Percentiles rank a stretch among this genome's conserved stretches.
Evolutionary conservation across 2,797 vertebrate genomes (phyloP).

Genomic region (Arrhamphus sclerolepis): DNA sequence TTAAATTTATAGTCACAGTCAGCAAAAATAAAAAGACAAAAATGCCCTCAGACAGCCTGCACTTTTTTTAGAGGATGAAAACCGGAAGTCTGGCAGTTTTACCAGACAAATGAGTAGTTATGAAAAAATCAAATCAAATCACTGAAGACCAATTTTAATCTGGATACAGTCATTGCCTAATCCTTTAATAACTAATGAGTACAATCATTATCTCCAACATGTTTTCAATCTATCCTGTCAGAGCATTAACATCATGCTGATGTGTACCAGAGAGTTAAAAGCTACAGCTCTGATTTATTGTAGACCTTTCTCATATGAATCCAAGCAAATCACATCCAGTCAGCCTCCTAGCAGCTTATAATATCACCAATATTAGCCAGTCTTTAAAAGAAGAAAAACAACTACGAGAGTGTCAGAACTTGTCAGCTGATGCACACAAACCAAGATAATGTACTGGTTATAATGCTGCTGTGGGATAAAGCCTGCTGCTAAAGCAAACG

Average conservation of each 20-base stretch:
- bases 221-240: not conserved
- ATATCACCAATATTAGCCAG: no score
- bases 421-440: constrained; percentile 23
- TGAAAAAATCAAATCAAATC: no score
- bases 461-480: constrained; percentile 9
- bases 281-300: not conserved
- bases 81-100: no score
- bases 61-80: no score
- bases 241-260: not conserved
- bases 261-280: not conserved
- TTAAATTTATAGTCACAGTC: no score
- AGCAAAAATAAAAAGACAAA: no score
- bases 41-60: no score
- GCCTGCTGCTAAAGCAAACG: constrained; percentile 14
- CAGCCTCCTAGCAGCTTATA: no score
- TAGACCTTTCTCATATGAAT: not conserved
- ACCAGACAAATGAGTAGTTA: no score
- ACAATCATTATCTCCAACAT: not conserved
- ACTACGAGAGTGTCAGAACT: not conserved
- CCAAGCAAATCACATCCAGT: no score
- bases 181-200: constrained; percentile 2
- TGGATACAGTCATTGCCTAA: no score
- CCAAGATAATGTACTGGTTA: constrained; percentile 1
- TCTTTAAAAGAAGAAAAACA: not conserved
- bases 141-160: no score